phyloP scores from a whole-genome alignment of 2,888 invertebrate genomes.

The Syrista parreyssii region DNA sequence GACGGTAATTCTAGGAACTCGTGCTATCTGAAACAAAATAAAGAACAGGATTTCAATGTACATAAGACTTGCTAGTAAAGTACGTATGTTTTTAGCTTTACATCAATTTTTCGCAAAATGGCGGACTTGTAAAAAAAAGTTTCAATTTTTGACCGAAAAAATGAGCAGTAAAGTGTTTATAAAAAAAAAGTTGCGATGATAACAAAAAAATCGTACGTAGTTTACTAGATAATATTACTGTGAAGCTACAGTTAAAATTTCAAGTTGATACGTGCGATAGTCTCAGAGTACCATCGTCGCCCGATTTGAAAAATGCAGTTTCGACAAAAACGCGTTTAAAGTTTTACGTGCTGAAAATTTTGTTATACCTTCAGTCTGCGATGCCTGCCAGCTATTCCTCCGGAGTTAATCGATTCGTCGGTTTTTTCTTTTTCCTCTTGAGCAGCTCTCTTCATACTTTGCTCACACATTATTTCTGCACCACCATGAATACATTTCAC shows the following conservation, averaged over 20 bases:
- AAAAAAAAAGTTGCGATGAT: constrained; percentile 1
- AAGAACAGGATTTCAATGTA: not conserved
- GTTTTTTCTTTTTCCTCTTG: no score
- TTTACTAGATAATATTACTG: constrained; percentile 2
- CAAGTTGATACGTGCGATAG: constrained; percentile 1
- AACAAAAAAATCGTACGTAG: constrained; percentile 2
- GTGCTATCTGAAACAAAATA: constrained; percentile 2
- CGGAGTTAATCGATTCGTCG: no score
- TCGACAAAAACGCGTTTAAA: constrained; percentile 1
- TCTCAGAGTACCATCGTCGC: not conserved
- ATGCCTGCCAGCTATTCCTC: no score
- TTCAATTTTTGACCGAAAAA: constrained; percentile 2
- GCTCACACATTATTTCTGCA: no score
- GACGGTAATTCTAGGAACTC: constrained; percentile 2
- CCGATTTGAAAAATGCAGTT: constrained; percentile 2
- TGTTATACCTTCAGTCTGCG: not conserved
- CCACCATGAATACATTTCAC: no score
- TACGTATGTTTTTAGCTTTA: constrained; percentile 1
- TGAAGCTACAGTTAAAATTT: constrained; percentile 2
- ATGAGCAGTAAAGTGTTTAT: not conserved
- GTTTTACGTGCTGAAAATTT: constrained; percentile 2
- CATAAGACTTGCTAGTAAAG: constrained; percentile 2
- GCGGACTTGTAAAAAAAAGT: constrained; percentile 1
- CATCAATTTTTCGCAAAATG: not conserved
- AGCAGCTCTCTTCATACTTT: no score